A percentile compares a stretch with the other conserved stretches of the same genome.
Conservation (phyloP, 2,888 invertebrate genomes). For the Drosophila maculinotata region DNA sequence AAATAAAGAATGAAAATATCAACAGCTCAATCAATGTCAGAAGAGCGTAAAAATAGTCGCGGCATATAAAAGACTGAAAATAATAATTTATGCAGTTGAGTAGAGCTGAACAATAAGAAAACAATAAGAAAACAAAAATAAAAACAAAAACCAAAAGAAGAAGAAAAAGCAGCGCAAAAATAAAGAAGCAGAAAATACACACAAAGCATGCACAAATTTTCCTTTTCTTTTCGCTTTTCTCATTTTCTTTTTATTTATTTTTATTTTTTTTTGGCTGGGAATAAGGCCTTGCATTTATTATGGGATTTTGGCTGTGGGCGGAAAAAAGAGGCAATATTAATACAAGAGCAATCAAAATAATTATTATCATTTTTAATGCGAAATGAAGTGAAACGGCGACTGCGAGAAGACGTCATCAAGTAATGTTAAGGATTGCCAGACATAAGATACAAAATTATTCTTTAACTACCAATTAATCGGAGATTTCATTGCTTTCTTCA, state of each 20-base stretch:
- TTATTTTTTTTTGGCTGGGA: neutral
- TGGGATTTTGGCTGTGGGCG: conserved; percentile 11
- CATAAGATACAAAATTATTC: neutral
- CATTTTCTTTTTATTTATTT: conserved; percentile 9
- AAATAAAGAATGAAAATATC: conserved; percentile 34
- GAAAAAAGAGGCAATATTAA: conserved; percentile 41
- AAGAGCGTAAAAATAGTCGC: conserved; percentile 54
- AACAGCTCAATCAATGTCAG: conserved; percentile 78
- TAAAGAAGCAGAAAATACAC: conserved; percentile 11
- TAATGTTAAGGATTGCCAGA: conserved; percentile 1
- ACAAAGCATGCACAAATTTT: conserved; percentile 32
- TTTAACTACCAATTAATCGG: neutral
- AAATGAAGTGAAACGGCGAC: conserved; percentile 13
- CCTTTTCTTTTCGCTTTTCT: conserved; percentile 4
- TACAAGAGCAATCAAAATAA: conserved; percentile 53
- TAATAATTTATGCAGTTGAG: conserved; percentile 74
- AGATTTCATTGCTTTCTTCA: no score
- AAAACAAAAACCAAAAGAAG: conserved; percentile 2
- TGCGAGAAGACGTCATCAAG: conserved; percentile 11
- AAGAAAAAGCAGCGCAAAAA: conserved; percentile 4
- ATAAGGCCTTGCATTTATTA: conserved; percentile 42
- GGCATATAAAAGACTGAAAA: conserved; percentile 46
- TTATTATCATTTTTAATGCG: conserved; percentile 48
- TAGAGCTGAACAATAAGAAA: conserved; percentile 50
- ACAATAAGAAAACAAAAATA: conserved; percentile 5